Conservation (phyloP, 2,888 invertebrate species). For the Tetragnatha montana region DNA sequence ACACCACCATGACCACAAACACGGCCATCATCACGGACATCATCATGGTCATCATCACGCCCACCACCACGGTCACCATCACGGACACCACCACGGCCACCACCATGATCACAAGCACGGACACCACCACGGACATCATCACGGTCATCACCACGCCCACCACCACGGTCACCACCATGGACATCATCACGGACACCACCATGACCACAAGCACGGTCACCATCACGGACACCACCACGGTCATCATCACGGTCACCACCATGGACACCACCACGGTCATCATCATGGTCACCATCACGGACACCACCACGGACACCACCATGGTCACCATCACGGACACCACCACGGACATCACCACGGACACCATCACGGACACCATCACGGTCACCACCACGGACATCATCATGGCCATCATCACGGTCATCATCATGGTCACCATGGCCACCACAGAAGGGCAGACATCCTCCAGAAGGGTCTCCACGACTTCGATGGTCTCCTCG, state of each 20-base stretch:
- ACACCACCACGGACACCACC: conserved; percentile 39
- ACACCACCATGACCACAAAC: conserved; percentile 50
- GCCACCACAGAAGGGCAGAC: conserved; percentile 65
- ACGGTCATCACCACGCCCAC: conserved; percentile 39
- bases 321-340: conserved; percentile 44
- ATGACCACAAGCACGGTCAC: conserved; percentile 32
- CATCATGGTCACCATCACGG: conserved; percentile 55
- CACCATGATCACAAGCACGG: conserved; percentile 48
- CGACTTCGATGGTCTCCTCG: conserved; percentile 64
- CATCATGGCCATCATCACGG: conserved; percentile 62
- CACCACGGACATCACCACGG: conserved; percentile 50
- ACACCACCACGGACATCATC: conserved; percentile 47
- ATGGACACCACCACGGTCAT: conserved; percentile 57
- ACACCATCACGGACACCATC: conserved; percentile 51
- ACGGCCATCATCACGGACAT: conserved; percentile 47
- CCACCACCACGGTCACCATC: conserved; percentile 57
- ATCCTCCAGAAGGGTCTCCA: conserved; percentile 64
- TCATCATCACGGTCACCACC: conserved; percentile 39
- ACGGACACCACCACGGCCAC: conserved; percentile 43
- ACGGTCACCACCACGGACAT: conserved; percentile 57
- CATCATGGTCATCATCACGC: conserved; percentile 49
- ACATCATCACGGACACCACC: conserved; percentile 30
- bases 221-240: conserved; percentile 22
- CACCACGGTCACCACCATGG: conserved; percentile 24
- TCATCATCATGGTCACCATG: conserved; percentile 59